These are phyloP conservation scores for Dreissena polymorpha DNA, from an alignment of 1,140 invertebrate species.

Conservation along the genomic window DNA sequence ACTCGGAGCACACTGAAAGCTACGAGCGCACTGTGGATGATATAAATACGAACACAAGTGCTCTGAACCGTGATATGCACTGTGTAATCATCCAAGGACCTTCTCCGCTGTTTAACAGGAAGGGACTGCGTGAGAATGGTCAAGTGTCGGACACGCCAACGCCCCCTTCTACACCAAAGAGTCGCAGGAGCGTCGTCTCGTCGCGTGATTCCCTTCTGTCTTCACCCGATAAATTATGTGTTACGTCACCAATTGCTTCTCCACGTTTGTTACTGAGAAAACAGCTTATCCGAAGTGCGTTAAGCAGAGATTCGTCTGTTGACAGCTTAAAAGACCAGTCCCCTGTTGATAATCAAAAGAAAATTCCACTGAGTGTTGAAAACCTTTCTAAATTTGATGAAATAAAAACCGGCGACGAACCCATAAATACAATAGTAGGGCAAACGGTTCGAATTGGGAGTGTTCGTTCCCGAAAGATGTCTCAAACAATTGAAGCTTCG, in stretches of 20 bases:
- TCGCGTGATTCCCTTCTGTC: slow-evolving; percentile 43
- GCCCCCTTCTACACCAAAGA: slow-evolving; percentile 48
- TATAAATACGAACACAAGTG: slow-evolving; percentile 34
- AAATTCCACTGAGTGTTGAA: slow-evolving; percentile 37
- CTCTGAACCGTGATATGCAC: slow-evolving; percentile 14
- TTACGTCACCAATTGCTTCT: slow-evolving; percentile 39
- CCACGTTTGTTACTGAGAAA: slow-evolving; percentile 46
- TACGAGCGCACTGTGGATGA: slow-evolving; percentile 45
- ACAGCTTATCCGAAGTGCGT: slow-evolving; percentile 42
- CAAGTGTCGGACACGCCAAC: slow-evolving; percentile 50
- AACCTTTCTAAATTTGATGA: slow-evolving; percentile 47
- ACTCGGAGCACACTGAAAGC: slow-evolving; percentile 11
- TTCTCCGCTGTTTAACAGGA: slow-evolving; percentile 17
- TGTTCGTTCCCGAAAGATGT: not conserved
- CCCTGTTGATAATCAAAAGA: not conserved
- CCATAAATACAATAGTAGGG: no score
- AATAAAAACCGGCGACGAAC: slow-evolving; percentile 28
- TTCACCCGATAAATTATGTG: slow-evolving; percentile 39
- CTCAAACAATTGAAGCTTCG: not conserved
- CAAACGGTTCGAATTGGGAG: not conserved
- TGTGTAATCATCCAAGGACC: slow-evolving; percentile 37
- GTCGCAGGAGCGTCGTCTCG: slow-evolving; percentile 33
- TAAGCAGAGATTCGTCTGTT: slow-evolving; percentile 43
- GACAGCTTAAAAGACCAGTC: slow-evolving; percentile 27
- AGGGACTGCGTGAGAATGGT: slow-evolving; percentile 32